These are phyloP conservation scores for Goniozus legneri DNA, from an alignment of 1,140 invertebrate species.

Conservation along the genomic window DNA sequence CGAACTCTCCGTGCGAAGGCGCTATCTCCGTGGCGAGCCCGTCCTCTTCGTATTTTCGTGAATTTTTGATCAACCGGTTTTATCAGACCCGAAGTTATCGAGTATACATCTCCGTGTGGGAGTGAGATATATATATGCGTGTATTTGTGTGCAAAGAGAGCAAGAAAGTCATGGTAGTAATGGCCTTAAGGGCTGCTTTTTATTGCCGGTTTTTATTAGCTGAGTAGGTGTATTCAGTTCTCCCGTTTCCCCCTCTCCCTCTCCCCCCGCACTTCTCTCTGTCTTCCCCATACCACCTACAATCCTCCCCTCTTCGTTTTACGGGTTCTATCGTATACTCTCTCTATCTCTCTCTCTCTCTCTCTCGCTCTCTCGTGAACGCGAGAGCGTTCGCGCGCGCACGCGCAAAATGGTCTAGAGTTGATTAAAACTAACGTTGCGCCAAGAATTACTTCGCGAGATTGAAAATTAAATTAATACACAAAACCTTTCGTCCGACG, in stretches of 20 bases:
- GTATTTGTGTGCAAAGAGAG: constrained; percentile 16
- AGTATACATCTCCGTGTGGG: too few relatives aligned
- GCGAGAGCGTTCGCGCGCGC: constrained; percentile 26
- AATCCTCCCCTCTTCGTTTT: too few relatives aligned
- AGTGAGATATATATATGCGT: too few relatives aligned
- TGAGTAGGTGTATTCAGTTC: constrained; percentile 43
- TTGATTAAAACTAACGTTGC: constrained; percentile 55
- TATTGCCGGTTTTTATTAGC: constrained; percentile 56
- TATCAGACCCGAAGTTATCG: too few relatives aligned
- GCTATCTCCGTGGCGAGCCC: too few relatives aligned
- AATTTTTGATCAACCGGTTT: too few relatives aligned
- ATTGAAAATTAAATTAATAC: constrained; percentile 59
- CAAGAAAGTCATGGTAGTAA: constrained; percentile 26
- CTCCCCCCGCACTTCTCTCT: constrained; percentile 1
- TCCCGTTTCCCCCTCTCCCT: constrained; percentile 28
- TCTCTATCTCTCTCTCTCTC: constrained; percentile 1
- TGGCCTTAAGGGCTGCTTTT: constrained; percentile 50
- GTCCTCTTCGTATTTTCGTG: too few relatives aligned
- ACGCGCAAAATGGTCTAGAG: constrained; percentile 31
- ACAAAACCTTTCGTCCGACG: constrained; percentile 46
- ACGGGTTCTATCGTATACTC: too few relatives aligned
- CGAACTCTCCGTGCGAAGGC: too few relatives aligned
- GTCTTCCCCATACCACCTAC: too few relatives aligned
- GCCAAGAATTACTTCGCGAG: constrained; percentile 55
- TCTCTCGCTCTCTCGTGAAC: constrained; percentile 5